Conservation (phyloP, 1,140 invertebrate genomes). For the Lanistes nyassanus region DNA sequence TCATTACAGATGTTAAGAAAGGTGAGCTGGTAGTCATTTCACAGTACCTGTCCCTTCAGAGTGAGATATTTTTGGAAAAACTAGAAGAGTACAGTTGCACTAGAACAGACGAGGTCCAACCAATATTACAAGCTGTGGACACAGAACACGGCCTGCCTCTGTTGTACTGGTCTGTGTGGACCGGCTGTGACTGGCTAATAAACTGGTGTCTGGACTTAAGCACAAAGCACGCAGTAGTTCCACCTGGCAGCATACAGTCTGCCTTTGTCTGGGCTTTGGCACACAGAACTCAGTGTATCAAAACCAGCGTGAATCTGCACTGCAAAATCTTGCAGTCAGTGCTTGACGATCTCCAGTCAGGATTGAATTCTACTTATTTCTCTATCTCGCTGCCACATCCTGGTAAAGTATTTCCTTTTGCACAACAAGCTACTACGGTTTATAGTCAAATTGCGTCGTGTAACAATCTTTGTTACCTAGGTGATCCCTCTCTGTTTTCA, state of each 20-base stretch:
- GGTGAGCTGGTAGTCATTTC: neutral
- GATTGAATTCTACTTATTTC: neutral
- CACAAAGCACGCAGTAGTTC: neutral
- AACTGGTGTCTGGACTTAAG: neutral
- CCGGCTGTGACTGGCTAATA: neutral
- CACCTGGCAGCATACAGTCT: neutral
- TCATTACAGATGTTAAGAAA: neutral
- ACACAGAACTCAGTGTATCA: neutral
- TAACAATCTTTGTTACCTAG: neutral
- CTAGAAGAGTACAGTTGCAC: neutral
- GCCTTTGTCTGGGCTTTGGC: neutral
- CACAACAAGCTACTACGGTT: neutral
- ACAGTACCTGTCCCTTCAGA: neutral
- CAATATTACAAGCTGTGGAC: neutral
- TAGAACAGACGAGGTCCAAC: neutral
- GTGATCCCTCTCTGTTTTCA: neutral
- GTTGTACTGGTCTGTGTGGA: conserved; percentile 6
- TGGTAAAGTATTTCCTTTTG: neutral
- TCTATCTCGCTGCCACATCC: neutral
- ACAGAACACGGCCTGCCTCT: neutral
- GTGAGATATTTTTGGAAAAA: neutral
- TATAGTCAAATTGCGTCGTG: neutral
- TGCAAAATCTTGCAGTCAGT: neutral
- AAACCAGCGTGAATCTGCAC: neutral
- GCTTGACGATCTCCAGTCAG: neutral